These are phyloP conservation scores for Drosophila auraria DNA, from an alignment of 1,140 invertebrate species.

Conservation along the genomic window DNA sequence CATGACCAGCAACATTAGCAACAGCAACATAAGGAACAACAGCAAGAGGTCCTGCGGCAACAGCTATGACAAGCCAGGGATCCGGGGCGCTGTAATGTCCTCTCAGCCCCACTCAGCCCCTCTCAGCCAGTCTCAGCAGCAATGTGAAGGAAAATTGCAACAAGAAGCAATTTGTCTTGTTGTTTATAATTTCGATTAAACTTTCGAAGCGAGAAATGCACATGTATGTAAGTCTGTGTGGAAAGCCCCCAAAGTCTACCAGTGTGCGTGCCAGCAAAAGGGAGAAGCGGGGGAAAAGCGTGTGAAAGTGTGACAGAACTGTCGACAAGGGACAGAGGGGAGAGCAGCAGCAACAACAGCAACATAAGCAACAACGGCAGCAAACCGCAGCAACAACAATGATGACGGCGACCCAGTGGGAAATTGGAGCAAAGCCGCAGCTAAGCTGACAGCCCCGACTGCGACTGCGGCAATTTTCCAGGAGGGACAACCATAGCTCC, in stretches of 20 bases:
- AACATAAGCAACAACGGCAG: constrained; percentile 9
- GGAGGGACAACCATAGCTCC: not conserved
- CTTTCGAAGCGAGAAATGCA: constrained; percentile 64
- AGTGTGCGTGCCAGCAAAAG: constrained; percentile 57
- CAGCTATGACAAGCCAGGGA: constrained; percentile 36
- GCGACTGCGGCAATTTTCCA: constrained; percentile 50
- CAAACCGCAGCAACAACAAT: constrained; percentile 37
- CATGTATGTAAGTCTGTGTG: constrained; percentile 30
- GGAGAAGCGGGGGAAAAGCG: constrained; percentile 21
- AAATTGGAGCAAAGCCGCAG: constrained; percentile 81
- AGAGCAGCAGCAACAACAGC: not conserved
- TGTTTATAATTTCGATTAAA: constrained; percentile 84
- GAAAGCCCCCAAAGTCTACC: constrained; percentile 8
- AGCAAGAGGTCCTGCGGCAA: constrained; percentile 15
- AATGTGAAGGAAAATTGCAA: constrained; percentile 67
- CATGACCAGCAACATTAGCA: constrained; percentile 24
- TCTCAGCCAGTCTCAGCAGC: not conserved
- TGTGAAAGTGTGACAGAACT: constrained; percentile 75
- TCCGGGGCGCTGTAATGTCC: constrained; percentile 20
- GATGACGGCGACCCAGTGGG: constrained; percentile 69
- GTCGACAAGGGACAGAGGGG: constrained; percentile 45
- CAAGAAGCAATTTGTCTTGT: constrained; percentile 82
- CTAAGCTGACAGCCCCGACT: constrained; percentile 69
- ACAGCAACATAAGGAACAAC: constrained; percentile 4
- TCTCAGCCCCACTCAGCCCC: not conserved